phyloP scores from a whole-genome alignment of 2,113 vertebrate genomes.

The Mobula hypostoma region DNA sequence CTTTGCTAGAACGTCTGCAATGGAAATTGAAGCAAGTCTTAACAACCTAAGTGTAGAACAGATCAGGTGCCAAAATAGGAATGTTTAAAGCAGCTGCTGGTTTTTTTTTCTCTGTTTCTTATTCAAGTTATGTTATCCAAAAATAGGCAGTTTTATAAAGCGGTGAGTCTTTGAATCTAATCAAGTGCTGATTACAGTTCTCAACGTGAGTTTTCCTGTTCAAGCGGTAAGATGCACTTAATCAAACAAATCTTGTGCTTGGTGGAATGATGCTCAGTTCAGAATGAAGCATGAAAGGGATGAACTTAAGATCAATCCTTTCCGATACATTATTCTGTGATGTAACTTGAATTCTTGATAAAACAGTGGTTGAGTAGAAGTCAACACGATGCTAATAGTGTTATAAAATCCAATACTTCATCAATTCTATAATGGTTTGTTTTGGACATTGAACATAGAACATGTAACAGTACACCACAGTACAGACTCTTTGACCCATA shows the following conservation, averaged over 20 bases:
- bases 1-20: neutral
- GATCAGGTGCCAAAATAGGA: neutral
- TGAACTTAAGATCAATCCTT: neutral
- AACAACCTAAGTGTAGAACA: neutral
- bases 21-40: neutral
- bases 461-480: too few relatives aligned
- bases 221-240: neutral
- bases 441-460: neutral
- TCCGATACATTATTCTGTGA: neutral
- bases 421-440: neutral
- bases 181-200: neutral
- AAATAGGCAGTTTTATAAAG: neutral
- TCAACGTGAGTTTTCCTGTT: neutral
- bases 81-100: neutral
- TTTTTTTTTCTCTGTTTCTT: neutral
- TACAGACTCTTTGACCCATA: neutral
- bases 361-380: neutral
- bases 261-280: neutral
- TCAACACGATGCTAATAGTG: neutral
- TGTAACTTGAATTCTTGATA: neutral
- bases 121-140: neutral
- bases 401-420: neutral
- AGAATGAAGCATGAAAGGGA: neutral
- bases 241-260: neutral
- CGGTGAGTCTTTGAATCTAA: neutral